Conservation (phyloP, 2,888 invertebrate species). For the Julus scandinavius region DNA sequence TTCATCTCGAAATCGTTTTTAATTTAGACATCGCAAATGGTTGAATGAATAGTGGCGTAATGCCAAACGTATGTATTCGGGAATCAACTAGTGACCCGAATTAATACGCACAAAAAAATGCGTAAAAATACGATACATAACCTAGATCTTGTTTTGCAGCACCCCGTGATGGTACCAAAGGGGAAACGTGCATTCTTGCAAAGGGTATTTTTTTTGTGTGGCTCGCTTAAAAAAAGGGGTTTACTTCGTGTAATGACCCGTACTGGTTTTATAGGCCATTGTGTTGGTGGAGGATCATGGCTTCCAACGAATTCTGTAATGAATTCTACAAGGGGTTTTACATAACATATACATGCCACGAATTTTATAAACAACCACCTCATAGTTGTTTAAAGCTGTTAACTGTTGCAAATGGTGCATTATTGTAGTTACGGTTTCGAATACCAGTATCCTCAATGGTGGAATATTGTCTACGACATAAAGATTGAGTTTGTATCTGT, state of each 20-base stretch:
- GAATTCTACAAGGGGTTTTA: no score
- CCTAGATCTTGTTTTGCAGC: background rate
- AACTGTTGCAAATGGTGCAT: no score
- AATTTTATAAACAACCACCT: no score
- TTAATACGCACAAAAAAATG: background rate
- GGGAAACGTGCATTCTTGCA: background rate
- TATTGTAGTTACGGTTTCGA: no score
- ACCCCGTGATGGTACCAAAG: background rate
- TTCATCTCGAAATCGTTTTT: background rate
- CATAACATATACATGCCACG: no score
- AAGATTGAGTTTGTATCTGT: no score
- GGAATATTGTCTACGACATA: no score
- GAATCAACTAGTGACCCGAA: background rate
- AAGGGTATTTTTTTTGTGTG: background rate
- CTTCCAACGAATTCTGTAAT: background rate
- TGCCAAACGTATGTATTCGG: background rate
- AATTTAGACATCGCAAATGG: background rate
- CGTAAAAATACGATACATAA: background rate
- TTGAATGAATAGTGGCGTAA: background rate
- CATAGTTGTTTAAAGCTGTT: no score
- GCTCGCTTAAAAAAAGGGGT: background rate
- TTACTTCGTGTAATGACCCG: background rate
- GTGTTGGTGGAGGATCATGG: background rate
- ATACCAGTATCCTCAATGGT: no score
- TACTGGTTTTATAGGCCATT: background rate